Conservation (phyloP, 2,888 invertebrate genomes). For the Sminthurides aquaticus region DNA sequence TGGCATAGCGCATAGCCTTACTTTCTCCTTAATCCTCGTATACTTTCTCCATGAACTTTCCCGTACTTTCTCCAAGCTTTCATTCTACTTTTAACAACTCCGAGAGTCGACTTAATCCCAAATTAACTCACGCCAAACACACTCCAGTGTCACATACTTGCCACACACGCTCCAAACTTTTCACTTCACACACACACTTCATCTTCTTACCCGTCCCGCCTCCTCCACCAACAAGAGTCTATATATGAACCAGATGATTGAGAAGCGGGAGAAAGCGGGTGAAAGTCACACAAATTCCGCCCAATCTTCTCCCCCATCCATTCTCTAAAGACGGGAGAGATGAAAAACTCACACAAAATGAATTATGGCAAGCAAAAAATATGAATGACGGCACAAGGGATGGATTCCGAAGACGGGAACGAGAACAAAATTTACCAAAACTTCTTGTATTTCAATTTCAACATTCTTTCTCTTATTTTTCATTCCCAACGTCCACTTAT, state of each 20-base stretch:
- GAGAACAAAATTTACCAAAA: too few species aligned
- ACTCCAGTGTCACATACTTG: not conserved
- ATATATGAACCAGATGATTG: not conserved
- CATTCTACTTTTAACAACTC: not conserved
- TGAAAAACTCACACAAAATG: not conserved
- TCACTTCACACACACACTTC: too few species aligned
- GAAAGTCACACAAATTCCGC: too few species aligned
- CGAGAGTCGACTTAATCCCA: conserved; percentile 2
- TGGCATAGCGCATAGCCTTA: not conserved
- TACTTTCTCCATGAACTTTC: not conserved
- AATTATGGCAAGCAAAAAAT: not conserved
- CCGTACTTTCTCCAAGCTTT: not conserved
- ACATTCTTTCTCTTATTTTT: too few species aligned
- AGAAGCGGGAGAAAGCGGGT: not conserved
- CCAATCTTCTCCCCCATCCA: too few species aligned
- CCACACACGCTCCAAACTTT: too few species aligned
- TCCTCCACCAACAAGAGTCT: too few species aligned
- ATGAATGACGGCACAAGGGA: not conserved
- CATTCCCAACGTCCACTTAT: too few species aligned
- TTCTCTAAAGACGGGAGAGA: not conserved
- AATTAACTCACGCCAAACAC: not conserved
- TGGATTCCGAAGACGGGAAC: too few species aligned
- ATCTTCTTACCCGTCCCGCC: too few species aligned
- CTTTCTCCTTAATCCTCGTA: not conserved
- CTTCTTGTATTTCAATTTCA: too few species aligned